These are phyloP conservation scores for Zaprionus gabonicus DNA, from an alignment of 1,140 invertebrate genomes.

Conservation along the genomic window DNA sequence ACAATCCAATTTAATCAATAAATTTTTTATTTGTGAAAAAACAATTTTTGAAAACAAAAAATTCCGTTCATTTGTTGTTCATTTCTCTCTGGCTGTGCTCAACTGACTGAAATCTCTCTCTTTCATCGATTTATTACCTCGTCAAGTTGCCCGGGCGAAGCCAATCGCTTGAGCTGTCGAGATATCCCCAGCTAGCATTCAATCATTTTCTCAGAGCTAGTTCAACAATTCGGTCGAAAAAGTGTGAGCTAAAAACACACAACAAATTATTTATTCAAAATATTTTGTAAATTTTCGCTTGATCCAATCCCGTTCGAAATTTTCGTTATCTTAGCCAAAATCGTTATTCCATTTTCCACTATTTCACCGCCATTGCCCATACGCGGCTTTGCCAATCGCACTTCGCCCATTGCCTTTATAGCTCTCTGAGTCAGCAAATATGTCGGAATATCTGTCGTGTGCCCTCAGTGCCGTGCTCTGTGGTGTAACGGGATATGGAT, in stretches of 20 bases:
- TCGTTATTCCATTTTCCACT: not conserved
- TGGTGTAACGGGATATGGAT: conserved; percentile 61
- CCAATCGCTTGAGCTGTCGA: conserved; percentile 1
- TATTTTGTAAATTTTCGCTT: conserved; percentile 33
- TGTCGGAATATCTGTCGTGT: conserved; percentile 58
- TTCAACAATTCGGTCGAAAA: conserved; percentile 69
- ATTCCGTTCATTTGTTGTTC: not conserved
- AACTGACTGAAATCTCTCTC: not conserved
- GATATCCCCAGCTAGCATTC: not conserved
- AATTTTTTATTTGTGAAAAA: not conserved
- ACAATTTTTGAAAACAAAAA: not conserved
- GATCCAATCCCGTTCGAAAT: conserved; percentile 2
- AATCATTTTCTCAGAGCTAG: conserved; percentile 49
- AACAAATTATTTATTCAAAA: conserved; percentile 39
- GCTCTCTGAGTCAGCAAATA: conserved; percentile 12
- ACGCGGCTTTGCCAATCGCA: not conserved
- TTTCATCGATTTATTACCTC: not conserved
- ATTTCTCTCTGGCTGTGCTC: not conserved
- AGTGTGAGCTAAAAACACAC: conserved; percentile 44
- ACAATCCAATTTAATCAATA: not conserved
- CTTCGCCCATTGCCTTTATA: not conserved
- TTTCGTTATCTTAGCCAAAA: not conserved
- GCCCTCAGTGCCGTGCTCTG: conserved; percentile 57
- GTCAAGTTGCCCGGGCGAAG: conserved; percentile 1
- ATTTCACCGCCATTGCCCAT: not conserved